Evolutionary conservation across 2,888 invertebrate species (phyloP), one percentile per base, ranked within the genome.

Genomic region (Aelia acuminata): DNA sequence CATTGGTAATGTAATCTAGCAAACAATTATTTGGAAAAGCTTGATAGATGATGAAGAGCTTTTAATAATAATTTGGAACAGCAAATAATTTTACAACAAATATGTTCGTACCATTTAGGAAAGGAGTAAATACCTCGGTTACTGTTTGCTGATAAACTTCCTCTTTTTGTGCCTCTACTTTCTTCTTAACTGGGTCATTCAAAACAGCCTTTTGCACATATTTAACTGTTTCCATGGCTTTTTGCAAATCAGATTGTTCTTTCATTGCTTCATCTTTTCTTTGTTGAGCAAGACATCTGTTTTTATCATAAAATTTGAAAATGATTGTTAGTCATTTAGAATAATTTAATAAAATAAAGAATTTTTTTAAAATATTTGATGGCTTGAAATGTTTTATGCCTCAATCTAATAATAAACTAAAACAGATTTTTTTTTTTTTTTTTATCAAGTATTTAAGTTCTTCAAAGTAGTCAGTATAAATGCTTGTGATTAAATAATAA

Each of bases 171-270:
- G n/a, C 31, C 39, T 85, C 85, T 85, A 35, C 49, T 85, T 85
- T 50, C 35, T 53, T 35, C n/a, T 31, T 53, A 39, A 50, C 13
- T 80, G 87, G 87, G 31, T 80, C 80, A 84, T n/a, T 39, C 26
- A 89, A 57, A 88, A 89, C 89, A 26, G 89, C 85, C 80, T 88
- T 84, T 85, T 89, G 89, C 35, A 89, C 89, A 43, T 88, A 87
- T 63, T 87, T 89, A 39, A 89, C 88, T 31, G 85, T 89, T 48
- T 89, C 89, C 87, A 89, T 26, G 0, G 89, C 89, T 88, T 89
- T 88, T 63, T 88, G 88, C 35, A 89, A 84, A 35, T 89, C 84
- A n/a, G 48, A 57, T 70, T 89, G 88, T 85, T 88, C 50, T 39
- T 87, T 63, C 31, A 88, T 7, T 3, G 88, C 35, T 63, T 89